A percentile compares a stretch with the other conserved stretches of the same genome.
These are phyloP conservation scores for Fregetta grallaria DNA, from an alignment of 2,113 vertebrate genomes.

Conservation along the genomic window DNA sequence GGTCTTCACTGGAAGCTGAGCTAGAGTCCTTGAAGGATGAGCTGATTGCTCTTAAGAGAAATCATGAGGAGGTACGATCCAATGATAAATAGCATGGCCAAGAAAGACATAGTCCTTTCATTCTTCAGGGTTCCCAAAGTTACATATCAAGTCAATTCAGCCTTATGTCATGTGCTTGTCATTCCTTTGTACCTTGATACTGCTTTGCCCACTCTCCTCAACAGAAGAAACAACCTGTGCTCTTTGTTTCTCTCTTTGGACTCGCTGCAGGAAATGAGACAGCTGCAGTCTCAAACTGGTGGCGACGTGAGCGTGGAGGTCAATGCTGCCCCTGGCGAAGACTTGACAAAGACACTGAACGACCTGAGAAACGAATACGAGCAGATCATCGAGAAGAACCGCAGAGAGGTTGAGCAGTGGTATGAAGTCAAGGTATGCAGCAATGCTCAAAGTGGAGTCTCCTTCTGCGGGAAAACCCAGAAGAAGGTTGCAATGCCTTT, in stretches of 20 bases:
- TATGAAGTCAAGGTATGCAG: slow-evolving; percentile 81
- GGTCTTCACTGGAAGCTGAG: slow-evolving; percentile 50
- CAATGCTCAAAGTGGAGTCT: not conserved
- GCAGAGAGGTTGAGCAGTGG: slow-evolving; percentile 79
- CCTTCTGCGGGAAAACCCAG: not conserved
- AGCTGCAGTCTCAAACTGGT: slow-evolving; percentile 31
- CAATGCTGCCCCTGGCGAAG: slow-evolving; percentile 53
- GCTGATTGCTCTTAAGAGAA: slow-evolving; percentile 64
- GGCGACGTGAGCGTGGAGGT: slow-evolving; percentile 70
- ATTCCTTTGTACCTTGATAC: not conserved
- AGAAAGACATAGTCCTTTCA: not conserved
- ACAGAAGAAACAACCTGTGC: not conserved
- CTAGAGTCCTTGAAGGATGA: slow-evolving; percentile 12
- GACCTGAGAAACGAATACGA: slow-evolving; percentile 81
- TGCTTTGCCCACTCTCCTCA: not conserved
- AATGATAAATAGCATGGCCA: accelerated
- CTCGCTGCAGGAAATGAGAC: slow-evolving; percentile 51
- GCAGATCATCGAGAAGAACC: slow-evolving; percentile 76
- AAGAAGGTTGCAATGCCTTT: too few species aligned
- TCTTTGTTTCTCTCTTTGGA: not conserved
- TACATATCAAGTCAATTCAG: not conserved
- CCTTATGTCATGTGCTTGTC: accelerated
- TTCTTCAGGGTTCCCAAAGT: not conserved
- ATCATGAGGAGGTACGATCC: slow-evolving; percentile 66
- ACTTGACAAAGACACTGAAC: slow-evolving; percentile 60